Percentiles rank a stretch among this genome's conserved stretches.
Conservation (phyloP, 2,113 vertebrate genomes). For the Chroicocephalus ridibundus region DNA sequence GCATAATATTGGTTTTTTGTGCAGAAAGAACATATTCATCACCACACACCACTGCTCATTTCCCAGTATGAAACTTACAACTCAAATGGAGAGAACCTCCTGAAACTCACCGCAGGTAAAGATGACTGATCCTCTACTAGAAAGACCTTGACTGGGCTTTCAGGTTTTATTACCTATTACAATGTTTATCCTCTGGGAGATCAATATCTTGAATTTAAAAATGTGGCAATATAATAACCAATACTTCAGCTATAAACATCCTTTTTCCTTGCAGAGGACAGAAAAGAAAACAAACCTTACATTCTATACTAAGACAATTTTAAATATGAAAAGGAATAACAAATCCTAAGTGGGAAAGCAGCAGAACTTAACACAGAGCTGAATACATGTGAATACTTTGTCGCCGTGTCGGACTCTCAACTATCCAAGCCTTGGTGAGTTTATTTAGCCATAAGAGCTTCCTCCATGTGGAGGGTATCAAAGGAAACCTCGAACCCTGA, state of each 20-base stretch:
- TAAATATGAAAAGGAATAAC: neutral
- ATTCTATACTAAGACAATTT: neutral
- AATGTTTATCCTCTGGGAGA: neutral
- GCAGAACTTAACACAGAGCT: neutral
- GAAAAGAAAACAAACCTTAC: neutral
- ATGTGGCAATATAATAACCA: neutral
- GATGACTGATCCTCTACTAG: neutral
- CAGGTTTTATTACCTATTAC: neutral
- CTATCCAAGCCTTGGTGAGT: neutral
- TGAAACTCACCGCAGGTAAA: neutral
- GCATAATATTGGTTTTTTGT: neutral
- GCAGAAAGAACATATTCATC: neutral
- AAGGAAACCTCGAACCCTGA: neutral
- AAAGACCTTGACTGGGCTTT: neutral
- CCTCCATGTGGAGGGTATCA: neutral
- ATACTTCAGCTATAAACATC: neutral
- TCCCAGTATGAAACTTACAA: neutral
- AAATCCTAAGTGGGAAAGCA: neutral
- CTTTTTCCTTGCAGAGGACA: neutral
- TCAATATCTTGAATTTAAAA: constrained; percentile 3
- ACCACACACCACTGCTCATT: neutral
- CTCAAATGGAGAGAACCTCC: neutral
- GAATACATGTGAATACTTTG: neutral
- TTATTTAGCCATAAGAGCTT: neutral
- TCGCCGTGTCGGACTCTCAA: neutral